Percentiles rank a stretch among this genome's conserved stretches.
These are phyloP conservation scores for Halisarca cf. caerulea DNA, from an alignment of 37 sponge, comb jelly and placozoan genomes.

Conservation along the genomic window DNA sequence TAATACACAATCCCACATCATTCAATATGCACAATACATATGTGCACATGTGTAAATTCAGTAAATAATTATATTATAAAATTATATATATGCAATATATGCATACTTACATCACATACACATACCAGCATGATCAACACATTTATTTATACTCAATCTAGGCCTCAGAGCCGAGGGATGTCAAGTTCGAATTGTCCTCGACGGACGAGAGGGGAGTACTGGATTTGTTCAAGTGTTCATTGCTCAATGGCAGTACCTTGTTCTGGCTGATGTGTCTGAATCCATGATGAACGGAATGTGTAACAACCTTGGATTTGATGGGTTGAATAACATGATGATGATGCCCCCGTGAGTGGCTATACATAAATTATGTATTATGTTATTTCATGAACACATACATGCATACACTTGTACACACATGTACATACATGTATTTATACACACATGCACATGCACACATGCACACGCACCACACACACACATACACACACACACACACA, in stretches of 20 bases:
- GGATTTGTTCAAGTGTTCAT: conserved; percentile 2
- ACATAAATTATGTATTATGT: too few species aligned
- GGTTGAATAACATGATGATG: neutral
- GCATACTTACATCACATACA: neutral
- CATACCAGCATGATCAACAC: too few species aligned
- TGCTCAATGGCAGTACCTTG: neutral
- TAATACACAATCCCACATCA: too few species aligned
- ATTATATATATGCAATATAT: neutral
- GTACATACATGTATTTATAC: too few species aligned
- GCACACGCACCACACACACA: too few species aligned
- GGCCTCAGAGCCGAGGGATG: neutral
- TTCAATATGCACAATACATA: too few species aligned
- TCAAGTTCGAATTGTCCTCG: neutral
- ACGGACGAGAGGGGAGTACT: neutral
- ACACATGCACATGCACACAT: too few species aligned
- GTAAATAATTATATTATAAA: neutral
- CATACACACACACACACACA: too few species aligned
- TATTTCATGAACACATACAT: neutral
- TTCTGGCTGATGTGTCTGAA: neutral
- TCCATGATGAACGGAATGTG: neutral
- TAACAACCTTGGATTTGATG: neutral
- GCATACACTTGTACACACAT: too few species aligned
- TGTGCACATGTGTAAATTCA: too few species aligned
- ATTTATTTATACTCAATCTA: neutral
- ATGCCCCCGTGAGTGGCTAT: neutral